phyloP scores from a whole-genome alignment of 2,888 invertebrate genomes.

The Epistrophe eligans region DNA sequence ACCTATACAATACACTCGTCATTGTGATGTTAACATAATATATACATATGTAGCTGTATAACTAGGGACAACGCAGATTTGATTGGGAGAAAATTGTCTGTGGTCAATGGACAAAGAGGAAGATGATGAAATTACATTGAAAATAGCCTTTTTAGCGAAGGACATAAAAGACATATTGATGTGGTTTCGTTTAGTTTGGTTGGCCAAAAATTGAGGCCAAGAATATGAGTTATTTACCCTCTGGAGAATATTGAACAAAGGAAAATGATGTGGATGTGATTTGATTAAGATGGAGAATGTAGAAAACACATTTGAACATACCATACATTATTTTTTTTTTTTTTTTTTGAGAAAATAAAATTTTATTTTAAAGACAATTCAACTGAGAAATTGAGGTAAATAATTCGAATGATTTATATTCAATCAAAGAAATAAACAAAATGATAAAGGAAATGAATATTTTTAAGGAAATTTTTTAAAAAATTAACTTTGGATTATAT shows the following conservation, averaged over 20 bases:
- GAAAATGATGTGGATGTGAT: slow-evolving; percentile 31
- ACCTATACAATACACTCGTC: background rate
- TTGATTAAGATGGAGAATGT: slow-evolving; percentile 31
- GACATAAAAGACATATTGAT: slow-evolving; percentile 4
- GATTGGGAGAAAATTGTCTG: slow-evolving; percentile 58
- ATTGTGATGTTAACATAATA: background rate
- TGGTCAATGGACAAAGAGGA: slow-evolving; percentile 34
- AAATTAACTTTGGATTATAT: too few species aligned
- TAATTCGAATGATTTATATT: background rate
- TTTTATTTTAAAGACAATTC: background rate
- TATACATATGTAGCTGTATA: too few species aligned
- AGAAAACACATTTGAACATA: background rate
- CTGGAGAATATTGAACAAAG: slow-evolving; percentile 43
- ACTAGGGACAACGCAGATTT: slow-evolving; percentile 15
- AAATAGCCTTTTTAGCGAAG: slow-evolving; percentile 16
- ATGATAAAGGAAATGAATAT: background rate
- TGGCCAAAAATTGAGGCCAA: slow-evolving; percentile 7
- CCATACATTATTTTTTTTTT: background rate
- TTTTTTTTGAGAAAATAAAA: background rate
- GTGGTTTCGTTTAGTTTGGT: too few species aligned
- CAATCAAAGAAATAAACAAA: background rate
- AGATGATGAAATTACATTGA: slow-evolving; percentile 26
- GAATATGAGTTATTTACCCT: slow-evolving; percentile 35
- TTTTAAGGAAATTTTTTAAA: background rate
- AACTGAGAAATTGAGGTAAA: background rate